These are phyloP conservation scores for Steinernema feltiae DNA, from an alignment of 1,140 invertebrate species.

Conservation along the genomic window DNA sequence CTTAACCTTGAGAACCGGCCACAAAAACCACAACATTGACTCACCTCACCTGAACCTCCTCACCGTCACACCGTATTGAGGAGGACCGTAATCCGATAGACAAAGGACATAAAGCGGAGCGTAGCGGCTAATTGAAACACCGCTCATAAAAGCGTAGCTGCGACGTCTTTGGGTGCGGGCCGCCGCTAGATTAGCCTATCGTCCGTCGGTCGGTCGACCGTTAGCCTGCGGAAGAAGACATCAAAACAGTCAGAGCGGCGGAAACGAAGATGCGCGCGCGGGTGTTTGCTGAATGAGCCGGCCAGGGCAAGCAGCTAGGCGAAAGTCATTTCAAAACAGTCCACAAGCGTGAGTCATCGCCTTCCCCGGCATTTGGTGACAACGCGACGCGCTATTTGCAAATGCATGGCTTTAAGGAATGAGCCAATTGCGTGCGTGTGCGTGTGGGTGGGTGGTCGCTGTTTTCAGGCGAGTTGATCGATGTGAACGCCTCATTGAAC, in stretches of 20 bases:
- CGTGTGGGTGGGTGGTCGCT: not conserved
- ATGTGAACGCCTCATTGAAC: not conserved
- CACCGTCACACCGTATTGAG: too few relatives aligned
- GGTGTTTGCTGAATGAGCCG: not conserved
- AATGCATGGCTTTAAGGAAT: not conserved
- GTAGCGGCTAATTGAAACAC: constrained; percentile 2
- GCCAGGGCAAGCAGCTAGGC: too few relatives aligned
- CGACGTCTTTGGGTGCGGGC: too few relatives aligned
- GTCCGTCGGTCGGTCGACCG: too few relatives aligned
- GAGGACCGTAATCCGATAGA: too few relatives aligned
- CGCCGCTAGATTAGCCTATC: too few relatives aligned
- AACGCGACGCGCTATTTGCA: not conserved
- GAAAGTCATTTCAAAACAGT: not conserved
- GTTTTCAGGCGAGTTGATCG: not conserved
- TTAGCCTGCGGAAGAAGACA: not conserved
- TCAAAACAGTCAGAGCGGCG: not conserved
- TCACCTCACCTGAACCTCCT: too few relatives aligned
- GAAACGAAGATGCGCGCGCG: not conserved
- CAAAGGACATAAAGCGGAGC: too few relatives aligned
- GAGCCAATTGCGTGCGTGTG: too few relatives aligned
- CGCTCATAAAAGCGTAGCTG: not conserved
- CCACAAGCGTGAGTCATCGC: not conserved
- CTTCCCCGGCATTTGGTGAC: not conserved
- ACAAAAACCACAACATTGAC: too few relatives aligned
- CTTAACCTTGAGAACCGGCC: too few relatives aligned